Evolutionary conservation across 2,888 invertebrate species (phyloP), one percentile per base, ranked within the genome.

Genomic region (Tetramorium bicarinatum): DNA sequence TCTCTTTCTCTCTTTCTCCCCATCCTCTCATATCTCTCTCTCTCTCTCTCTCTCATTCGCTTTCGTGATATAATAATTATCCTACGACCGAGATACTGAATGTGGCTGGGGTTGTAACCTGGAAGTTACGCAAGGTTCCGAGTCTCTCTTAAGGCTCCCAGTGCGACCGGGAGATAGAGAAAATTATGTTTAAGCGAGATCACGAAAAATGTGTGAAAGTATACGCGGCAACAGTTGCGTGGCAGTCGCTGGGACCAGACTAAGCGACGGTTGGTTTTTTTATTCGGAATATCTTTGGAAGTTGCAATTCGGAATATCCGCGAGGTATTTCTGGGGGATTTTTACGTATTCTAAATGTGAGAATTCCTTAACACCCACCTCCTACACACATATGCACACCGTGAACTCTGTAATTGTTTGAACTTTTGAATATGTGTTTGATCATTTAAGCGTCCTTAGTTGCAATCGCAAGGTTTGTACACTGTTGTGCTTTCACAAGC

Each of bases 11-110:
- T 44, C 71, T 15, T 29, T 59, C 41, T 41, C 41, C 21, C 38
- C 11, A 9, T 15, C 6, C 18, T 15, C 49, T 18, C 18, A 18
- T 47, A 47, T 79, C 29, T 69, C 41, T 52, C 41, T 52, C 69
- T 71, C n/a, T 72, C 18, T 25, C 59, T 49, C 18, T 47, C 47
- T 6, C 41, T 49, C 34, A 25, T 61, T 54, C 56, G 13, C 29
- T n/a, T 34, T 66, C 74, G 34, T 66, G 88, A 89, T 87, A 88
- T 88, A 87, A 86, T 89, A 89, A 89, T 89, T 89, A 89, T 88
- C 83, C 88, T 64, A 72, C 75, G 56, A 85, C 77, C 71, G 83
- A 84, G 87, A 71, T 62, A 56, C 79, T 74, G 84, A 72, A 83
- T 80, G 72, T 64, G 77, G 67, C 41, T 77, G 47, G 21, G 59